Percentiles rank a stretch among this genome's conserved stretches.
phyloP scores from a whole-genome alignment of 53 echinoderm and acorn worm species.

The Astropecten irregularis region DNA sequence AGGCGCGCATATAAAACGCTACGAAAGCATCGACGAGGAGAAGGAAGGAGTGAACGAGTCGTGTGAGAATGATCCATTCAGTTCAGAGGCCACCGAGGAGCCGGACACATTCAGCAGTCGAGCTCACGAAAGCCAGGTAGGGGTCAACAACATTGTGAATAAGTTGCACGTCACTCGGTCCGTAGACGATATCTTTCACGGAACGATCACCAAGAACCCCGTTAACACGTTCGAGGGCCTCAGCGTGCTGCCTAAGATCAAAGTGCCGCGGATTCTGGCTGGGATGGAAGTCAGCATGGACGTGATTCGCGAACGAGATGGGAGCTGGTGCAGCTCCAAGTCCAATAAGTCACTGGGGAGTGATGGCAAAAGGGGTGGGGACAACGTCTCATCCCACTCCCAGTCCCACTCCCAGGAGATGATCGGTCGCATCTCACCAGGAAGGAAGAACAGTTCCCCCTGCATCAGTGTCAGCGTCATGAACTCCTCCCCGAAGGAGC shows the following conservation, averaged over 20 bases:
- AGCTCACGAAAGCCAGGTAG: constrained; percentile 14
- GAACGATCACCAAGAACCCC: neutral
- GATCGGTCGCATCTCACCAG: neutral
- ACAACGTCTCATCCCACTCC: constrained; percentile 25
- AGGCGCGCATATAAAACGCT: constrained; percentile 69
- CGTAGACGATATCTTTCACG: constrained; percentile 26
- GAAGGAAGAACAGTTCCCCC: constrained; percentile 42
- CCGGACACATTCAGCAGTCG: constrained; percentile 20
- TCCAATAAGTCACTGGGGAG: constrained; percentile 35
- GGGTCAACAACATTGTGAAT: constrained; percentile 30
- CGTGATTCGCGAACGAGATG: constrained; percentile 56
- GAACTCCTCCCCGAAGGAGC: constrained; percentile 33
- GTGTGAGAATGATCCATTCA: constrained; percentile 33
- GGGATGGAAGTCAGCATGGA: constrained; percentile 56
- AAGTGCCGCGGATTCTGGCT: constrained; percentile 48
- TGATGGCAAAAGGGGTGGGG: neutral
- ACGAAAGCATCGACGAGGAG: constrained; percentile 95
- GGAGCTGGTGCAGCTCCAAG: constrained; percentile 56
- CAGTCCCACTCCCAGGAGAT: constrained; percentile 40
- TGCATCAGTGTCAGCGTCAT: constrained; percentile 10
- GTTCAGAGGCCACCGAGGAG: constrained; percentile 32
- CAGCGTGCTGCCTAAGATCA: constrained; percentile 42
- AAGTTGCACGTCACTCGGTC: constrained; percentile 34
- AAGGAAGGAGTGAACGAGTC: constrained; percentile 50
- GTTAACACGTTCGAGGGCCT: constrained; percentile 15